phyloP scores from a whole-genome alignment of 2,113 vertebrate species.

The Daubentonia madagascariensis region DNA sequence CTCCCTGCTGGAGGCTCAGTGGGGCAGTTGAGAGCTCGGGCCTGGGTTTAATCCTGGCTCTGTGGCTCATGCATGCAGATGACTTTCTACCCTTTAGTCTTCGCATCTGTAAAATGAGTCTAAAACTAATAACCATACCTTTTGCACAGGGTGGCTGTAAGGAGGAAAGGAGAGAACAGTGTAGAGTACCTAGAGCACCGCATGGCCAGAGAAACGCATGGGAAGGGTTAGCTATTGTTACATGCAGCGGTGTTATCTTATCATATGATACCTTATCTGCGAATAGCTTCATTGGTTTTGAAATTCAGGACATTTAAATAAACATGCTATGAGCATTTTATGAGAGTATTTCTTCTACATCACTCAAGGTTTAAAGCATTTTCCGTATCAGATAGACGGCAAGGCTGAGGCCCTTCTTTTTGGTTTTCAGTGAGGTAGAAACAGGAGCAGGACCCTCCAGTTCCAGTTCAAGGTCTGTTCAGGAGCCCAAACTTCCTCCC shows the following conservation, averaged over 20 bases:
- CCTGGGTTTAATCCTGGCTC: not conserved
- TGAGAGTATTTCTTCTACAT: not conserved
- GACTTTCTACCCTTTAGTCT: not conserved
- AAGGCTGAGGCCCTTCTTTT: not conserved
- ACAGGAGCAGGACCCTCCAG: not conserved
- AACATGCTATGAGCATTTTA: not conserved
- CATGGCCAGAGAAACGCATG: not conserved
- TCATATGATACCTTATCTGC: not conserved
- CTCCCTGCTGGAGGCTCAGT: accelerated
- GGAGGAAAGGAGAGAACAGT: not conserved
- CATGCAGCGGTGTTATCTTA: not conserved
- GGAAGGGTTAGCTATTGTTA: not conserved
- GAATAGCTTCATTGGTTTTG: not conserved
- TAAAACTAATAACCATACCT: not conserved
- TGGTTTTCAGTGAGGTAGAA: not conserved
- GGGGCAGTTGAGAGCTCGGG: not conserved
- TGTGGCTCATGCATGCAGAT: not conserved
- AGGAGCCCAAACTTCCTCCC: not conserved
- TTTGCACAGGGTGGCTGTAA: not conserved
- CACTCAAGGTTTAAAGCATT: not conserved
- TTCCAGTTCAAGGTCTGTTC: not conserved
- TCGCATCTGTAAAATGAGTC: not conserved
- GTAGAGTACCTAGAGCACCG: no score
- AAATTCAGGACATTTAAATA: not conserved
- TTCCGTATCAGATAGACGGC: not conserved